A percentile compares a stretch with the other conserved stretches of the same genome.
phyloP scores from a whole-genome alignment of 1,140 invertebrate genomes.

The Scaptomyza pallida region DNA sequence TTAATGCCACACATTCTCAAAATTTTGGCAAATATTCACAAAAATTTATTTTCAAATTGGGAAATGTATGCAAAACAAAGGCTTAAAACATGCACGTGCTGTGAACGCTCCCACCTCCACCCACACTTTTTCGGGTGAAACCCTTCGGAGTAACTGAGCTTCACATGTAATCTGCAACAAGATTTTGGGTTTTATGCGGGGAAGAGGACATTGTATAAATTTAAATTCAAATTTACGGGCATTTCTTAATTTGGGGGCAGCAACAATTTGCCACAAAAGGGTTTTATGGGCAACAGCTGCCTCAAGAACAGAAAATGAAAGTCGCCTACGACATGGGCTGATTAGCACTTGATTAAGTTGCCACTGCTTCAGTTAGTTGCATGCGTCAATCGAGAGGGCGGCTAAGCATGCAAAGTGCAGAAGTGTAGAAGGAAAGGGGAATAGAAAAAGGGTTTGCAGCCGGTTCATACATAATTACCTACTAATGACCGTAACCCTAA shows the following conservation, averaged over 20 bases:
- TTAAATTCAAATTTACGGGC: constrained; percentile 75
- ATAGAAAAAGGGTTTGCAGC: neutral
- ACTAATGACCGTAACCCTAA: constrained; percentile 48
- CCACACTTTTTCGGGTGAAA: neutral
- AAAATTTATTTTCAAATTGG: constrained; percentile 25
- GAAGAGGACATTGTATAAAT: constrained; percentile 59
- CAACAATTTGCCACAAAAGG: constrained; percentile 55
- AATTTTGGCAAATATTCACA: constrained; percentile 17
- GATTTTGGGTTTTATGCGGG: constrained; percentile 1
- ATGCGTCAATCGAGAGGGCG: constrained; percentile 33
- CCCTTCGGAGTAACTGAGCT: constrained; percentile 3
- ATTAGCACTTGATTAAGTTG: neutral
- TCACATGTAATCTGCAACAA: constrained; percentile 14
- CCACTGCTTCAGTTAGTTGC: constrained; percentile 41
- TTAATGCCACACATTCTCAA: constrained; percentile 12
- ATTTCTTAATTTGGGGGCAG: constrained; percentile 64
- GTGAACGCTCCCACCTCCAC: no score
- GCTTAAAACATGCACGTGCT: constrained; percentile 45
- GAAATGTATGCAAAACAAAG: constrained; percentile 50
- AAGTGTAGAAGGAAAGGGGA: no score
- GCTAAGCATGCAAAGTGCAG: constrained; percentile 2
- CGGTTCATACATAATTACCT: constrained; percentile 64
- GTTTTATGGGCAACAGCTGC: constrained; percentile 1
- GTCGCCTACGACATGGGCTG: neutral
- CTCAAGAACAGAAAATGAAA: no score